phyloP scores from a whole-genome alignment of 2,113 vertebrate genomes.

The Chamaea fasciata region DNA sequence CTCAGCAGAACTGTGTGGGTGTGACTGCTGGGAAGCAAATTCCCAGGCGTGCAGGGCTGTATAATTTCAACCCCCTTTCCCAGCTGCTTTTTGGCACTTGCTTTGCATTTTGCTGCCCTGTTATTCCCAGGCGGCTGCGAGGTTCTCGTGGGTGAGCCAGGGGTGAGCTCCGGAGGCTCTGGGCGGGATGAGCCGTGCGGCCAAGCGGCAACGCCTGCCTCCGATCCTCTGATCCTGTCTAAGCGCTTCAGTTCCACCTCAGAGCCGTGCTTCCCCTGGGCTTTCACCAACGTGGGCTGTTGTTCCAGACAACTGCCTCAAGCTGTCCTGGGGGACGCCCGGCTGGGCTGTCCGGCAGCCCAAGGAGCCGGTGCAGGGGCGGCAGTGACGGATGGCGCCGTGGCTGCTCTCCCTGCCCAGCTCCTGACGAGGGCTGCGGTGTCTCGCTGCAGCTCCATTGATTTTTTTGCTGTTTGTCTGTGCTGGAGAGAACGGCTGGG shows the following conservation, averaged over 20 bases:
- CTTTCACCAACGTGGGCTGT: accelerated
- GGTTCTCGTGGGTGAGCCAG: neutral
- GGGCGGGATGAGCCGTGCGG: neutral
- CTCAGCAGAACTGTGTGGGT: conserved; percentile 27
- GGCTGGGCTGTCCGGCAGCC: accelerated
- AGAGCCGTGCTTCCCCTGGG: neutral
- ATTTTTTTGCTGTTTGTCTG: neutral
- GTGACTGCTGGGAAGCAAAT: conserved; percentile 28
- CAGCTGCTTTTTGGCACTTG: neutral
- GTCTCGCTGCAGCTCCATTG: neutral
- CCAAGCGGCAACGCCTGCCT: neutral
- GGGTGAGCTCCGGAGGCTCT: neutral
- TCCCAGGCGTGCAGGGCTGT: neutral
- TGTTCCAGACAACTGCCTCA: neutral
- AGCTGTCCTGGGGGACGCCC: accelerated
- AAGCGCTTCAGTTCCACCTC: neutral
- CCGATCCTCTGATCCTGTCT: neutral
- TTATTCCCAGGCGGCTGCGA: neutral
- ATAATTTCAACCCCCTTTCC: neutral
- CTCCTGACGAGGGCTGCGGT: neutral
- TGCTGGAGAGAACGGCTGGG: neutral
- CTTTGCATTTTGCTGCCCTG: neutral
- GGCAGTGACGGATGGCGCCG: neutral
- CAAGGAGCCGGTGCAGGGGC: neutral
- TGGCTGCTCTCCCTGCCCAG: neutral